These are phyloP conservation scores for Heliangelus exortis DNA, from an alignment of 2,797 vertebrate genomes.

Conservation along the genomic window DNA sequence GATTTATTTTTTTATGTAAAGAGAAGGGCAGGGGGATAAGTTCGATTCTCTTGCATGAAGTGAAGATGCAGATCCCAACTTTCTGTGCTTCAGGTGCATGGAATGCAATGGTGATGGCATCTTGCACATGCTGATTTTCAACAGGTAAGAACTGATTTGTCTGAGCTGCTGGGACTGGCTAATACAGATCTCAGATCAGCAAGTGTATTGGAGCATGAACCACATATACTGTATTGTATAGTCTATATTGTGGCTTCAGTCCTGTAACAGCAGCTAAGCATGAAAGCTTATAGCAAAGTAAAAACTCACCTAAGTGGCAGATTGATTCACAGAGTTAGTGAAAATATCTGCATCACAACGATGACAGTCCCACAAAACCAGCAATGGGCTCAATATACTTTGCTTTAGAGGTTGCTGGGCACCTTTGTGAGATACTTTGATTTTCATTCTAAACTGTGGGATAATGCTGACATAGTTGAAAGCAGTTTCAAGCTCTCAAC, in stretches of 20 bases:
- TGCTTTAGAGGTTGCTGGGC: not conserved
- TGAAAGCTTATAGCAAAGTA: not conserved
- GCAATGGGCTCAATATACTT: not conserved
- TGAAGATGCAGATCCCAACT: not conserved
- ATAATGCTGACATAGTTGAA: not conserved
- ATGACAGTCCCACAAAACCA: not conserved
- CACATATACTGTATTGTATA: not conserved
- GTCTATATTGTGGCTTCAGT: not conserved
- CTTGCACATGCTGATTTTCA: not conserved
- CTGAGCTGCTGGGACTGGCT: not conserved
- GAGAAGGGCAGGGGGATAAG: not conserved
- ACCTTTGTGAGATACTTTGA: not conserved
- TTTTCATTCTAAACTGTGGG: fast-evolving
- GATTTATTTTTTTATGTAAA: not conserved
- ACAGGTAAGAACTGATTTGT: not conserved
- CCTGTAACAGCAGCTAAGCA: not conserved
- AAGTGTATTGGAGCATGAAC: not conserved
- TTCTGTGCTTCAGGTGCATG: not conserved
- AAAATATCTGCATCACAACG: not conserved
- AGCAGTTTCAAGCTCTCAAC: not conserved
- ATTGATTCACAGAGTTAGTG: not conserved
- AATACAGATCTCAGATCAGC: not conserved
- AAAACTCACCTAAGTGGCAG: not conserved
- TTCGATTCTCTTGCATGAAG: not conserved
- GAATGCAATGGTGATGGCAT: not conserved